These are phyloP conservation scores for Calliopum simillimum DNA, from an alignment of 2,888 invertebrate species.

Conservation along the genomic window DNA sequence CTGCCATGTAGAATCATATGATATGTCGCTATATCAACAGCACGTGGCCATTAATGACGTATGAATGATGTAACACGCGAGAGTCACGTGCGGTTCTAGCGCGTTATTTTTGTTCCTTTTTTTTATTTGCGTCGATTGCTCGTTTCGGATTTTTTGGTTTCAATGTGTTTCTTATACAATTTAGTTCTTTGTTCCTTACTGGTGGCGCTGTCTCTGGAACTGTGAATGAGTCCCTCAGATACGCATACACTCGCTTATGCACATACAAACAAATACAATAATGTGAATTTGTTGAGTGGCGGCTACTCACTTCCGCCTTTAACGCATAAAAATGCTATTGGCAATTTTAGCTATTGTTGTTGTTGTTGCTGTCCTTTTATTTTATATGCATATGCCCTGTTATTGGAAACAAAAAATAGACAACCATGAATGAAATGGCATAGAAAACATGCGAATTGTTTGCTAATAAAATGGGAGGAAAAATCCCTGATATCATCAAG, in stretches of 20 bases:
- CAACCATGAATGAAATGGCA: constrained; percentile 24
- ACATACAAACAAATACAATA: constrained; percentile 37
- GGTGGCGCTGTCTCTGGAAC: neutral
- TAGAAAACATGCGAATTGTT: constrained; percentile 21
- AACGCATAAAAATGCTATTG: constrained; percentile 43
- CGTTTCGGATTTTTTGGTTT: constrained; percentile 30
- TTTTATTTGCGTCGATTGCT: constrained; percentile 34
- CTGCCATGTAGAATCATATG: neutral
- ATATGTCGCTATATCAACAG: constrained; percentile 46
- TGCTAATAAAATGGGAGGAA: constrained; percentile 11
- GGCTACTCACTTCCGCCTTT: constrained; percentile 43
- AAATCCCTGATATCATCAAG: too few species aligned
- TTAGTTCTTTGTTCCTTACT: neutral
- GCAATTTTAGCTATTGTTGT: constrained; percentile 3
- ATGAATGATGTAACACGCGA: constrained; percentile 69
- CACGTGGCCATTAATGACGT: constrained; percentile 69
- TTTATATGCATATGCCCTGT: neutral
- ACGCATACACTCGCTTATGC: neutral
- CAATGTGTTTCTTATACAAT: constrained; percentile 2
- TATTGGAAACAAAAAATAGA: constrained; percentile 3
- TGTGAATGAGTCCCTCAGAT: neutral
- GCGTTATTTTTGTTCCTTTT: constrained; percentile 43
- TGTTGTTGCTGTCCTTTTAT: constrained; percentile 18
- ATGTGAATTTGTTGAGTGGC: constrained; percentile 49
- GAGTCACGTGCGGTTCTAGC: constrained; percentile 57